Base-by-base conservation (phyloP, 2,888 invertebrate species). In the Callinectes sapidus region DNA sequence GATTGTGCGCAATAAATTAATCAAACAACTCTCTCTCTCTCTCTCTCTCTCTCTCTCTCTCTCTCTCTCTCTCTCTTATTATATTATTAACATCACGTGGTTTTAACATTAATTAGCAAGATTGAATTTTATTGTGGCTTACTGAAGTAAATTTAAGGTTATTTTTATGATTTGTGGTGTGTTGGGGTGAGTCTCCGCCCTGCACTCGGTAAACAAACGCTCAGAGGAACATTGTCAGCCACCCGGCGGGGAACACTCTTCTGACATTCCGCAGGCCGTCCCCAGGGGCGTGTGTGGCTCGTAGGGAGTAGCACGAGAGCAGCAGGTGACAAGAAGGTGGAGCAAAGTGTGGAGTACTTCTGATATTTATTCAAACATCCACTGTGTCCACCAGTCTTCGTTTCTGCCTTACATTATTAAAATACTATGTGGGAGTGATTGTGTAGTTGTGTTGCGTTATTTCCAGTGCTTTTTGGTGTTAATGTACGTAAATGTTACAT, bases 231-330 rank as follows among this genome's bases (percentile, higher is more conserved):
- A n/a, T 10, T 71, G 71, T 71, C 71, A 71, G 71, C n/a, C 71
- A 71, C 28, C n/a, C 71, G 71, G 71, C 28, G 71, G n/a, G 71
- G 71, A 71, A 71, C 2, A 71, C 71, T 71, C 71, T 71, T 28
- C 28, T 71, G n/a, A 71, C 71, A 61, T 28, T 71, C 71, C 28
- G 71, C n/a, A 71, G 71, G 71, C 28, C 71, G 71, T 71, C 71
- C 71, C 71, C 71, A 71, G 71, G 71, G 71, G 28, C 28, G 71
- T 71, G 71, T 71, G 71, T 71, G 71, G 71, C 71, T 71, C n/a
- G n/a, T 10, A 71, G 71, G 71, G n/a, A 71, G 71, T 71, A 71
- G 71, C 71, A 71, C n/a, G n/a, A 71, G 28, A 23, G n/a, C 71
- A 71, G 28, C 28, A 71, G 10, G 28, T 28, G 13, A 71, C 71